Conservation (phyloP, 1,140 invertebrate genomes). For the Polyergus mexicanus region DNA sequence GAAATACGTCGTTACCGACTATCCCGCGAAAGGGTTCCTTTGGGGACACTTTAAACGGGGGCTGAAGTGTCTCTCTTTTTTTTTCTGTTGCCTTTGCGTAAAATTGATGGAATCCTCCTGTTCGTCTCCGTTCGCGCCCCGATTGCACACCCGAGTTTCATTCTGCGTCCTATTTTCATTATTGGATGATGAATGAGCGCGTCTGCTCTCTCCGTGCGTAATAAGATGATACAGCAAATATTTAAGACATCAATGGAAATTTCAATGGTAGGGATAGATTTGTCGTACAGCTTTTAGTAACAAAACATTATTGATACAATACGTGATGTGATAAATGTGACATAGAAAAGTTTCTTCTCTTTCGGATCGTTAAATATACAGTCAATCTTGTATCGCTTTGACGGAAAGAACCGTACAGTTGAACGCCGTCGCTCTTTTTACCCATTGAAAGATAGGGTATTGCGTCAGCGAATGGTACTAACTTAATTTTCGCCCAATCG, state of each 20-base stretch:
- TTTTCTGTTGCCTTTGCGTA: constrained; percentile 41
- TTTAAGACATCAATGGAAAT: constrained; percentile 9
- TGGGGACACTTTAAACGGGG: constrained; percentile 25
- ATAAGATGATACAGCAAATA: background rate
- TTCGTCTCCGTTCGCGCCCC: constrained; percentile 35
- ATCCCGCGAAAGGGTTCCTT: constrained; percentile 35
- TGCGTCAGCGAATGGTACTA: constrained; percentile 63
- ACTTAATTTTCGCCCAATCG: constrained; percentile 77
- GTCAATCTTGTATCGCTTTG: background rate
- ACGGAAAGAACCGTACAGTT: background rate
- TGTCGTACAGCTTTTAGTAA: background rate
- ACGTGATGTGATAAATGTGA: background rate
- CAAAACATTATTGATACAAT: background rate
- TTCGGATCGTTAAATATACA: background rate
- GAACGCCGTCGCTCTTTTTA: background rate
- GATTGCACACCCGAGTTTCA: background rate
- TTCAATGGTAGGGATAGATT: background rate
- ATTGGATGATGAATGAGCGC: constrained; percentile 23
- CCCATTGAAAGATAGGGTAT: constrained; percentile 42
- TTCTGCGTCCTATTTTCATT: constrained; percentile 15
- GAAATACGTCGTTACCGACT: constrained; percentile 65
- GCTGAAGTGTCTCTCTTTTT: constrained; percentile 15
- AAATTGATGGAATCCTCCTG: constrained; percentile 53
- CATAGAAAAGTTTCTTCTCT: background rate
- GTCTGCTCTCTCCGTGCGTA: background rate